Conservation (phyloP, 2,888 invertebrate species). For the Parascotia fuliginaria region DNA sequence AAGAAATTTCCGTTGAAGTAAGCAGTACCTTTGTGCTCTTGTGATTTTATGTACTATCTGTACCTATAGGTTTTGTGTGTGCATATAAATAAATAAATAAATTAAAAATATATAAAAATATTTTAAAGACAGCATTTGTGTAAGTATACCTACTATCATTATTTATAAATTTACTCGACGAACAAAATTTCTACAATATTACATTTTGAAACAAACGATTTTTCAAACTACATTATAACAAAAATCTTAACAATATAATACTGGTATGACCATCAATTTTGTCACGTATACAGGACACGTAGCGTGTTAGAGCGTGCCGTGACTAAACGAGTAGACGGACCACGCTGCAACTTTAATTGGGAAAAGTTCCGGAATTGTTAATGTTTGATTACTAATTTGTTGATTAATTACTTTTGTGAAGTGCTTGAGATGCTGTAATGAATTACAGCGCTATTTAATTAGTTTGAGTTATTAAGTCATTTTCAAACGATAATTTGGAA, state of each 20-base stretch:
- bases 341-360: conserved; percentile 14
- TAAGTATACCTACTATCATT: no score
- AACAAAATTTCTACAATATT: not conserved
- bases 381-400: conserved; percentile 9
- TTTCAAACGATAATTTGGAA: not conserved
- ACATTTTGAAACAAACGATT: not conserved
- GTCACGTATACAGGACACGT: conserved; percentile 26
- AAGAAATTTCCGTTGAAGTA: no score
- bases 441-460: conserved; percentile 3
- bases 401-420: conserved; percentile 8
- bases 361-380: conserved; percentile 11
- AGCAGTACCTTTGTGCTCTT: no score
- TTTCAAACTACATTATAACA: not conserved
- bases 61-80: no score
- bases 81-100: no score
- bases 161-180: no score
- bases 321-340: conserved; percentile 17
- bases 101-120: no score
- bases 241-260: conserved; percentile 12
- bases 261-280: conserved; percentile 18
- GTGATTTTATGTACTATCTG: no score
- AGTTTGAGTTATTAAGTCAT: not conserved
- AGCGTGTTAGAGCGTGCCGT: conserved; percentile 21
- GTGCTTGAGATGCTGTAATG: conserved; percentile 1
- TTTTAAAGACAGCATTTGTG: no score